Evolutionary conservation across 2,113 vertebrate species (phyloP), one percentile per base, ranked within the genome.

Genomic region (Dicaeum eximium): DNA sequence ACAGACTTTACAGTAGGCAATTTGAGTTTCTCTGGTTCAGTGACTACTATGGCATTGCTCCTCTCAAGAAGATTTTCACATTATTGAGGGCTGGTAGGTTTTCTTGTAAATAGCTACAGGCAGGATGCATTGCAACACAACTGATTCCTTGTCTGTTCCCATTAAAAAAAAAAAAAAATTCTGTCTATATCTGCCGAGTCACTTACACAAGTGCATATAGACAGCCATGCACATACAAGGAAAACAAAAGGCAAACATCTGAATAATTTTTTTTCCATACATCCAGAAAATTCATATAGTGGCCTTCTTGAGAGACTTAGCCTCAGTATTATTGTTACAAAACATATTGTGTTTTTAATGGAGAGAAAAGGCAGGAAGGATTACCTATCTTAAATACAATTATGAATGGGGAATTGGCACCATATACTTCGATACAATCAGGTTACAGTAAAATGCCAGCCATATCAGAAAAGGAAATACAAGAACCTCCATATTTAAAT

Each of bases 11-110:
- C 89, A 95, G 95, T 97, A 98, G 95, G 96, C 95, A 98, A 98
- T 98, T 98, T 98, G 96, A 98, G 98, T 98, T 97, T 98, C 94
- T 98, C 77, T 98, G 97, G 91, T 97, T 98, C 97, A 97, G 94
- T 97, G 96, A 95, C 94, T 7, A 15, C 90, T 94, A 56, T 95
- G 94, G 60, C 84, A 82, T n/a, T 45, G 82, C 17, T 64, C 40
- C 54, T 97, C 93, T 97, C 87, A 92, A 90, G 93, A 96, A 97
- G 96, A 96, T 96, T 98, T 98, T 96, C 93, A 94, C 87, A 78
- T 97, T 97, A 96, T 94, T 95, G 88, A 97, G 86, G 96, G 31
- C 62, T 96, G 60, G 87, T 97, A 95, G 71, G 73, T 97, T 97
- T 97, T 90, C 92, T 96, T 97, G 86, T 94, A 97, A 97, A 97